phyloP scores from a whole-genome alignment of 2,888 invertebrate species.

The Carterocephalus palaemon region DNA sequence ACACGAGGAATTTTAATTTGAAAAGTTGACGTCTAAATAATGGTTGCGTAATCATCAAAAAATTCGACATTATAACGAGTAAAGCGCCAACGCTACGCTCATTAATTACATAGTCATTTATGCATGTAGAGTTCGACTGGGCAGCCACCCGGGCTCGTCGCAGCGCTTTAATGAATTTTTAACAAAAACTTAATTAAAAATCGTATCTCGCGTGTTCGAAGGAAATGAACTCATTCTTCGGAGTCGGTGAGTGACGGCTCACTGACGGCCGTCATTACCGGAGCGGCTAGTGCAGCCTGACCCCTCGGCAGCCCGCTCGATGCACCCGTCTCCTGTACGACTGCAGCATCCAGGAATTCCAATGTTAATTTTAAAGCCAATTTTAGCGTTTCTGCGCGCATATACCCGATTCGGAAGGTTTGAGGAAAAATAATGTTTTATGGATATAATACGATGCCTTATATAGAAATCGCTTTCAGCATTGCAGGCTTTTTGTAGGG shows the following conservation, averaged over 20 bases:
- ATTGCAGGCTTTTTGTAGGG: no score
- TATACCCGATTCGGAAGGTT: no score
- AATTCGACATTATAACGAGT: conserved; percentile 46
- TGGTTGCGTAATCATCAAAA: conserved; percentile 48
- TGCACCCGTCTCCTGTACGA: background rate
- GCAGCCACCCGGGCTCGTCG: conserved; percentile 56
- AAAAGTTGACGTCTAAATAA: conserved; percentile 35
- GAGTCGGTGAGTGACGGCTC: conserved; percentile 70
- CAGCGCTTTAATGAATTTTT: conserved; percentile 73
- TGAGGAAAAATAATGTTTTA: no score
- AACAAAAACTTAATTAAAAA: conserved; percentile 80
- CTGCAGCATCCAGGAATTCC: conserved; percentile 10
- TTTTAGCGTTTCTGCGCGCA: no score
- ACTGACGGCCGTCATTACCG: conserved; percentile 72
- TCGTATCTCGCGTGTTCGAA: conserved; percentile 75
- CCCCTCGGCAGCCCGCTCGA: conserved; percentile 34
- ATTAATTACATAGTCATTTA: conserved; percentile 72
- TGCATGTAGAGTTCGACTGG: conserved; percentile 50
- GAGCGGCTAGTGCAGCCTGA: conserved; percentile 52
- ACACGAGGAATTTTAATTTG: conserved; percentile 47
- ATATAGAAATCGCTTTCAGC: no score
- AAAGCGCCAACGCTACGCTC: conserved; percentile 52
- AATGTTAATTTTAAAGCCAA: conserved; percentile 6
- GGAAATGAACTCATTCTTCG: conserved; percentile 79
- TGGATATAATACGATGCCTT: no score